phyloP scores from a whole-genome alignment of 23 tunicate genomes.

The Ciona savignyi region DNA sequence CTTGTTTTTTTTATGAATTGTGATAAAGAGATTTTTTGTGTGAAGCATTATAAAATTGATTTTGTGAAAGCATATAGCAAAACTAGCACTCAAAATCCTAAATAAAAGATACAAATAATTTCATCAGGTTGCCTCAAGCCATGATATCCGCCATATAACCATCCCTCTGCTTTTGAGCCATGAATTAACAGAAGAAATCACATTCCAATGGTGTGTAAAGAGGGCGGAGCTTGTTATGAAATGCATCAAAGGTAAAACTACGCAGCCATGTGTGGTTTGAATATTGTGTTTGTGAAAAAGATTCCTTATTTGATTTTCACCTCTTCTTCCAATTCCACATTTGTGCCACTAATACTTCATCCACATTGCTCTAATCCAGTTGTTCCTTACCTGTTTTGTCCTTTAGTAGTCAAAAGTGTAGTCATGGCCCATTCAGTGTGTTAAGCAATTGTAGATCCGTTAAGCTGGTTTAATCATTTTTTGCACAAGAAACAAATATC shows the following conservation, averaged over 20 bases:
- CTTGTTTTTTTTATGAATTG: background rate
- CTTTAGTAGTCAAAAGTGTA: no score
- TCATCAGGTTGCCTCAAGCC: constrained; percentile 58
- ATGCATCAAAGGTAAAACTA: constrained; percentile 85
- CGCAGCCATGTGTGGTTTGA: background rate
- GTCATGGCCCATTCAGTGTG: no score
- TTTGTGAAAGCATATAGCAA: background rate
- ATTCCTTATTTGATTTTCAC: no score
- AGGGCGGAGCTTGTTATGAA: constrained; percentile 99
- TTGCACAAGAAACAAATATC: no score
- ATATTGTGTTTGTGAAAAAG: background rate
- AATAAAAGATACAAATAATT: background rate
- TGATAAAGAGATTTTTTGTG: background rate
- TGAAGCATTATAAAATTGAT: background rate
- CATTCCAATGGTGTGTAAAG: constrained; percentile 88
- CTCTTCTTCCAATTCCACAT: no score
- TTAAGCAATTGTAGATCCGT: no score
- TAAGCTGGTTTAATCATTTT: no score
- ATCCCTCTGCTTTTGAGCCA: constrained; percentile 78
- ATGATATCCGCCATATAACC: constrained; percentile 55
- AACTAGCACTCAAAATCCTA: background rate
- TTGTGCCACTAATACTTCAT: no score
- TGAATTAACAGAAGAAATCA: constrained; percentile 69
- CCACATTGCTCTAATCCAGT: no score
- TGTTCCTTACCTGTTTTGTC: no score